Base-by-base conservation (phyloP, 2,888 invertebrate species). In the Sussaba pulchella region DNA sequence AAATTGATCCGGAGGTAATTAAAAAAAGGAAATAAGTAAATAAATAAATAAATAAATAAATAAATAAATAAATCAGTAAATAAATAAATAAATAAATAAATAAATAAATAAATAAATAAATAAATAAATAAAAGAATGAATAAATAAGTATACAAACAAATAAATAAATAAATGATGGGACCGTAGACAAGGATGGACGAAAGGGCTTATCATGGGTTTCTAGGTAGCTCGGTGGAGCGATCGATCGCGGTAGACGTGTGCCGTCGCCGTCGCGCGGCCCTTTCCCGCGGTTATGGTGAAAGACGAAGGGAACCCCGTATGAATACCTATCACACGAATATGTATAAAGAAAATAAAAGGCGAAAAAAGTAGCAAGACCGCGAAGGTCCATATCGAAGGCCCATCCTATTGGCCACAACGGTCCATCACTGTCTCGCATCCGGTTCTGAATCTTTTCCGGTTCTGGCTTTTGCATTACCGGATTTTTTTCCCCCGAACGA, bases 371-470 rank as follows among this genome's bases (percentile, higher is more conserved):
- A 52, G 24, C 57, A 69, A 31, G 63, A 64, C 45, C 47, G 24
- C 64, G 31, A 14, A 57, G 31, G 31, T 17, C 36, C 79, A 41
- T 79, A 70, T 79, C 41, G 50, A 69, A 69, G 67, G 19, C 14
- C 12, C 31, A 69, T 70, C 36, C 54, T 31, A 2, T n/a, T n/a
- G n/a, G n/a, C 4, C 54, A 59, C 64, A 57, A 70, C 57, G 69
- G 70, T 79, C 74, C 57, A 79, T 79, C 74, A 74, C 64, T 66
- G 74, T 79, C 74, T 24, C 41, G 12, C 50, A 21, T 36, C 21
- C 39, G 5, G 14, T 54, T 39, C 2, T 24, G 41, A 41, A 54
- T 54, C 9, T 17, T 17, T 14, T 26, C 57, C 45, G 43, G 54
- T 10, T 61, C 36, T 14, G 36, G 47, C 70, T 52, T 63, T 54